Base-by-base conservation (phyloP, 2,888 invertebrate genomes). In the Stenichneumon culpator region DNA sequence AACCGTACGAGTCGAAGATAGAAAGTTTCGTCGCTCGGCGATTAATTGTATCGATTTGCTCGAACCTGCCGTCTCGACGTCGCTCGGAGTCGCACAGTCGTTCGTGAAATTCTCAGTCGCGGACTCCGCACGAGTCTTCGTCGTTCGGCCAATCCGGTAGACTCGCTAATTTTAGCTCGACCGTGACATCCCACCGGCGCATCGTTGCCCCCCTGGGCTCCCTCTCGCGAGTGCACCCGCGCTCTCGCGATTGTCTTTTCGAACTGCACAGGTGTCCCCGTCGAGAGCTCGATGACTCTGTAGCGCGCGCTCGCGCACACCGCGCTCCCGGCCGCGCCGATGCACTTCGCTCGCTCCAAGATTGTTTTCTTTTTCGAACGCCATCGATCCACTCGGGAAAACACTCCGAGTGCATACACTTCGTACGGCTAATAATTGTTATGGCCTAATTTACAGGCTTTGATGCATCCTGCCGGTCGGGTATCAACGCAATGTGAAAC, bases 161-260 rank as follows among this genome's bases (percentile, higher is more conserved):
- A 91, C 91, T 92, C 90, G 93, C 93, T 94, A 93, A 94, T 93
- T 93, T 93, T 93, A 93, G 92, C 93, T 92, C 93, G 93, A 93
- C 93, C 93, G 90, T 93, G 93, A 93, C 93, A 93, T 92, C 91
- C 90, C 90, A 84, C 88, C 89, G 92, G 90, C 90, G 90, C 90
- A 81, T 85, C 83, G 77, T 70, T 87, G 82, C 80, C 52, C 85
- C 79, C 79, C 79, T n/a, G 28, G 69, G 14, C 75, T 47, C 44
- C 44, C 44, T 47, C 3, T 47, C 65, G 79, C 79, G 54, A 78
- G 74, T 86, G 83, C 86, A 83, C 77, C 74, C 89, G 89, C 88
- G 82, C 87, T 88, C 88, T 89, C 87, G 78, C 89, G 88, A 90
- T 90, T 90, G 90, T 92, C 89, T 88, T 89, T 79, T 65, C 65